Evolutionary conservation across 2,888 invertebrate species (phyloP), one percentile per base, ranked within the genome.

Genomic region (Cenopis cana): DNA sequence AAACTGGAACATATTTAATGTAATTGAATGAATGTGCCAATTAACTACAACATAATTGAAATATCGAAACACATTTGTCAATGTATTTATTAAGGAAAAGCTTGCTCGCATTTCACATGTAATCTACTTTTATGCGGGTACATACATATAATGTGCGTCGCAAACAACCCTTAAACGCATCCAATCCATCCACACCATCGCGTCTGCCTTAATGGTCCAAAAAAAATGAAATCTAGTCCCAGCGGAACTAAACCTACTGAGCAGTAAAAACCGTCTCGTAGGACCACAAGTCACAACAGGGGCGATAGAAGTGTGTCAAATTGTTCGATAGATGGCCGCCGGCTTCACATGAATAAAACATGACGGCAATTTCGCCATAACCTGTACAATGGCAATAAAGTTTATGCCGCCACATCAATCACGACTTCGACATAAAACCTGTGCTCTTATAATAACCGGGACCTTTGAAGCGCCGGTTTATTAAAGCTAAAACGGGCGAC

Each of bases 291-390:
- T 24, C 61, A 56, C 61, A 36, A 57, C 24, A 60, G 70, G 33
- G 66, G 71, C 61, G 67, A 55, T 71, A 67, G 71, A 71, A 66
- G 70, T 67, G 71, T 71, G 71, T 71, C 71, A 67, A 71, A 71
- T 71, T 61, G 71, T 71, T 67, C 66, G 71, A 71, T 71, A 71
- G 71, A 71, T 71, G 71, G 60, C 66, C 71, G 71, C 66, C 66
- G 71, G 66, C 71, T 61, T 60, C 55, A 54, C 60, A 71, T 71
- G 71, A 71, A 71, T 71, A 71, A 71, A 56, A 67, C 66, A 71
- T 71, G 59, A 17, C 55, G 65, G 66, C 71, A 61, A 70, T 66
- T 71, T 67, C 55, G 67, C 71, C 66, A 71, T 71, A 71, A 71
- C 66, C 61, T 67, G 66, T 60, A 67, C 71, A 71, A 71, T 71